A percentile compares a stretch with the other conserved stretches of the same genome.
Evolutionary conservation across 2,797 vertebrate species (phyloP).

Genomic region (Tokudaia muenninki): DNA sequence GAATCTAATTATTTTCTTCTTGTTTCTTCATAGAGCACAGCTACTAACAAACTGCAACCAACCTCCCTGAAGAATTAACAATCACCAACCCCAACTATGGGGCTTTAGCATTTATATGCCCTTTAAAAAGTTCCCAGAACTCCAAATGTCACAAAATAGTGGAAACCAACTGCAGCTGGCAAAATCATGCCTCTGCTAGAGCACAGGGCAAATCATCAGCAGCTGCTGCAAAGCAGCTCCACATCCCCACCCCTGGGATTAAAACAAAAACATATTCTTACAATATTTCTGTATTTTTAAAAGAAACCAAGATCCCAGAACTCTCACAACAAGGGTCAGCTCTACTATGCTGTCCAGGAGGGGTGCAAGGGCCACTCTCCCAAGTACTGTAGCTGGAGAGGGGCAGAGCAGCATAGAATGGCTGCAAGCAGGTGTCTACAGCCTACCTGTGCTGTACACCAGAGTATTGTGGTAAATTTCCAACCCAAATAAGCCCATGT

Average conservation of each 20-base stretch:
- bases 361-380: not conserved
- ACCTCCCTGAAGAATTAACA: not conserved
- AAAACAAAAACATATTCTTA: not conserved
- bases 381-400: not conserved
- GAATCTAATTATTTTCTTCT: not conserved
- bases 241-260: not conserved
- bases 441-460: not conserved
- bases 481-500: too few relatives aligned
- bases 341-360: not conserved
- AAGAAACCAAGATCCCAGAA: not conserved
- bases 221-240: too few relatives aligned
- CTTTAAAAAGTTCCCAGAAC: not conserved
- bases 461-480: not conserved
- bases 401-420: not conserved
- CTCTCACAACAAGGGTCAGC: not conserved
- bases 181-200: not conserved
- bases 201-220: not conserved
- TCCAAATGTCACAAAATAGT: not conserved
- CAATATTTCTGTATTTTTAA: not conserved
- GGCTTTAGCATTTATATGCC: not conserved
- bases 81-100: not conserved
- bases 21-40: not conserved
- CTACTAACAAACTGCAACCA: not conserved
- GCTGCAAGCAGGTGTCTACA: not conserved
- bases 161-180: not conserved